Base-by-base conservation (phyloP, 2,888 invertebrate genomes). In the Micropterix aruncella region DNA sequence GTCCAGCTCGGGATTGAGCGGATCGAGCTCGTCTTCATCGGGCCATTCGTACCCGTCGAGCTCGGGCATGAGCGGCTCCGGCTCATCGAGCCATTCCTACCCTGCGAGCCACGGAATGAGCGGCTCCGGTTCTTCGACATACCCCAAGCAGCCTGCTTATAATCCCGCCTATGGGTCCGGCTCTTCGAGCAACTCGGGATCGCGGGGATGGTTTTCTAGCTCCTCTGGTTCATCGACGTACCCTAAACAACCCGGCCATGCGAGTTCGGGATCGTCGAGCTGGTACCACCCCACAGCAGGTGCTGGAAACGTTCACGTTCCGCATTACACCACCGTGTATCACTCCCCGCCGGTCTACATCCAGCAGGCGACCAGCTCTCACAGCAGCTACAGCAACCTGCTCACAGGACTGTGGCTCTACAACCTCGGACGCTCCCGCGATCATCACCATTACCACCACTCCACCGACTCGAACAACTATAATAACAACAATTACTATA, bases 381-480 rank as follows among this genome's bases (percentile, higher is more conserved):
- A 18, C 38, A 38, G 38, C 38, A 3, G 15, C 15, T 38, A 38
- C 38, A 15, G 38, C 38, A 18, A 38, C 15, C 18, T 40, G 18
- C 18, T 19, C 17, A 17, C 41, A n/a, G 19, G 41, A 14, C 19
- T 18, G 7, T 16, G 16, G n/a, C 19, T 19, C 27, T 19, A 19
- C 41, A 19, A 27, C 27, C 2, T 15, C 27, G 19, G 27, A 5
- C 18, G 19, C 41, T 3, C 18, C 3, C 17, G 5, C 41, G 9
- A 3, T 19, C 18, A 40, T 19, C 5, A 19, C 41, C 41, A 40
- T 14, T 40, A 19, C 41, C 17, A 40, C 41, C 41, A 17, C 41
- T 15, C 18, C 41, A 17, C 12, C 19, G 16, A 38, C 38, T 38
- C 38, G 38, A 4, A 18, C 14, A 3, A 2, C n/a, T n/a, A n/a